phyloP scores from a whole-genome alignment of 2,888 invertebrate species.

The Agrilus cyanescens region DNA sequence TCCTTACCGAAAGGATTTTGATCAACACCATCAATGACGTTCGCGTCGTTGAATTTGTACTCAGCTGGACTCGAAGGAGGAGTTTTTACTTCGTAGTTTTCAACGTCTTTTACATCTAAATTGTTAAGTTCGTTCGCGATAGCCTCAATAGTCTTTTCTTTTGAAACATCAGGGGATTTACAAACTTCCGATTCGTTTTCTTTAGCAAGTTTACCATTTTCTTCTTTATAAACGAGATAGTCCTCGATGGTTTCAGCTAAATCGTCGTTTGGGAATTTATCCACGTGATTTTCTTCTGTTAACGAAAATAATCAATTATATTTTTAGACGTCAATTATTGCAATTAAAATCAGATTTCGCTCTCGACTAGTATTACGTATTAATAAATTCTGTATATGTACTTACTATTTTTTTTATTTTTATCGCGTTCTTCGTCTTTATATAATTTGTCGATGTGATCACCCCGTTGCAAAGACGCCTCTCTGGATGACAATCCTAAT shows the following conservation, averaged over 20 bases:
- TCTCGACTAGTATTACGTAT: no score
- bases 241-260: constrained; percentile 26
- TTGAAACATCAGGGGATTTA: background rate
- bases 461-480: constrained; percentile 58
- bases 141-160: constrained; percentile 23
- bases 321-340: no score
- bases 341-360: no score
- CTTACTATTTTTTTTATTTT: constrained; percentile 26
- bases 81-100: constrained; percentile 22
- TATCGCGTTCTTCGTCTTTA: constrained; percentile 27
- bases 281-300: constrained; percentile 12
- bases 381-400: no score
- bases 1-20: no score
- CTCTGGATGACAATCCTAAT: constrained; percentile 54
- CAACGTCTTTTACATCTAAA: constrained; percentile 23
- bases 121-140: constrained; percentile 29
- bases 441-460: constrained; percentile 35
- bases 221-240: constrained; percentile 19
- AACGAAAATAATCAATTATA: no score
- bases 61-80: constrained; percentile 35
- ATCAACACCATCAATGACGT: constrained; percentile 11
- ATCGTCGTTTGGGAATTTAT: constrained; percentile 26
- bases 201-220: constrained; percentile 9
- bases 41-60: constrained; percentile 19
- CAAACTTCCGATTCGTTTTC: constrained; percentile 5